phyloP scores from a whole-genome alignment of 2,888 invertebrate genomes.

The Meandrusa payeni region DNA sequence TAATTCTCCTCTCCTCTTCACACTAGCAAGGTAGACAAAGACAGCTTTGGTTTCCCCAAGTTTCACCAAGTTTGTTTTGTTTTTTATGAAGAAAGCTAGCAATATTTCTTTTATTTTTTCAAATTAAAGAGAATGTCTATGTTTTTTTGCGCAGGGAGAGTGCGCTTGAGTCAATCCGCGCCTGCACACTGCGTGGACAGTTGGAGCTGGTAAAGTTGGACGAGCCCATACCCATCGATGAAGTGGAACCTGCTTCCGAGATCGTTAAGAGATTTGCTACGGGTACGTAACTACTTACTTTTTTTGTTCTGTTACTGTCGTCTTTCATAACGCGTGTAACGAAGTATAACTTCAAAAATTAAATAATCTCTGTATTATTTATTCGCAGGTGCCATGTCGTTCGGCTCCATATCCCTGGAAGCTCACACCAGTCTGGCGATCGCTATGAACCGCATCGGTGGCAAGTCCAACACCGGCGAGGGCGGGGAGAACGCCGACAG shows the following conservation, averaged over 20 bases:
- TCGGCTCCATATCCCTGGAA: constrained; percentile 97
- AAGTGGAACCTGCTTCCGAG: constrained; percentile 95
- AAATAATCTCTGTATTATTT: no score
- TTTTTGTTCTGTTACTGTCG: no score
- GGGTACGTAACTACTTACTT: no score
- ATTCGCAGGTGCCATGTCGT: constrained; percentile 93
- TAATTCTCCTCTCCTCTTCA: no score
- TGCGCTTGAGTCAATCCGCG: constrained; percentile 91
- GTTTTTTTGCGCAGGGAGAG: constrained; percentile 84
- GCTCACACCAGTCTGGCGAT: constrained; percentile 97
- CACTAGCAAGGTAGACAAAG: no score
- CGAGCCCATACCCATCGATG: constrained; percentile 89
- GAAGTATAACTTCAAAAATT: no score
- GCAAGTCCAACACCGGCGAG: constrained; percentile 99
- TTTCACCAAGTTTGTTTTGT: no score
- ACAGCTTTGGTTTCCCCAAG: no score
- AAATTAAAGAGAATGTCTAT: no score
- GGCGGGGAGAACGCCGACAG: constrained; percentile 93
- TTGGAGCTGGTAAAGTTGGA: constrained; percentile 90
- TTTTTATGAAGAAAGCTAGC: no score
- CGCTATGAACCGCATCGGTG: constrained; percentile 98
- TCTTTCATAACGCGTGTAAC: no score
- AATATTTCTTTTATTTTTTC: no score
- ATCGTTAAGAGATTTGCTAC: constrained; percentile 97
- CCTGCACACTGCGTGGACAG: constrained; percentile 96